Evolutionary conservation across 2,797 vertebrate species (phyloP).

Genomic region (Pipistrellus kuhlii): DNA sequence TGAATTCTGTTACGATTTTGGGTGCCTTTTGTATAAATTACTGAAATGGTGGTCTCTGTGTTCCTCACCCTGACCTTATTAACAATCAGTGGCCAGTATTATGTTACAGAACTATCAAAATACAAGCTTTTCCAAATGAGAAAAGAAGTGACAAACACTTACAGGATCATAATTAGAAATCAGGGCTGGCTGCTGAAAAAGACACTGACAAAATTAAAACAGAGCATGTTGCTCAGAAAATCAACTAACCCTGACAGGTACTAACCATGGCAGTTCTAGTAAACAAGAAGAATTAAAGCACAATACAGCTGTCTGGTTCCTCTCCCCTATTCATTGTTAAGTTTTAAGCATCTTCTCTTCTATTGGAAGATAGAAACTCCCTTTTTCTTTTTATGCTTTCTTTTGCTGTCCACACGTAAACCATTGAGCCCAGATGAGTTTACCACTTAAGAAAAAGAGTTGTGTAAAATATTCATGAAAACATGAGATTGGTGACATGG

Average conservation of each 20-base stretch:
- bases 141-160: conserved; percentile 52
- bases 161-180: conserved; percentile 41
- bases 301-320: neutral
- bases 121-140: neutral
- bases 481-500: neutral
- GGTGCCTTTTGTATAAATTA: conserved; percentile 61
- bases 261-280: conserved; percentile 14
- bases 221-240: conserved; percentile 14
- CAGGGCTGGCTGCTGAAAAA: conserved; percentile 49
- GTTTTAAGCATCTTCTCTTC: conserved; percentile 23
- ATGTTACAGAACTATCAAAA: conserved; percentile 42
- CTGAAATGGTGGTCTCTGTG: neutral
- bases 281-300: neutral
- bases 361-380: neutral
- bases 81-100: conserved; percentile 65
- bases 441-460: neutral
- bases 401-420: neutral
- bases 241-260: neutral
- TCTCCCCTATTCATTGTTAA: neutral
- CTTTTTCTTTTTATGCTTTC: neutral
- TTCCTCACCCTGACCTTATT: conserved; percentile 41
- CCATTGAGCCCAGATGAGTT: neutral
- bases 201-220: conserved; percentile 67
- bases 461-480: conserved; percentile 57
- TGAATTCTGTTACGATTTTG: conserved; percentile 48